These are phyloP conservation scores for Cyanocitta stelleri DNA, from an alignment of 2,113 vertebrate genomes.

Conservation along the genomic window DNA sequence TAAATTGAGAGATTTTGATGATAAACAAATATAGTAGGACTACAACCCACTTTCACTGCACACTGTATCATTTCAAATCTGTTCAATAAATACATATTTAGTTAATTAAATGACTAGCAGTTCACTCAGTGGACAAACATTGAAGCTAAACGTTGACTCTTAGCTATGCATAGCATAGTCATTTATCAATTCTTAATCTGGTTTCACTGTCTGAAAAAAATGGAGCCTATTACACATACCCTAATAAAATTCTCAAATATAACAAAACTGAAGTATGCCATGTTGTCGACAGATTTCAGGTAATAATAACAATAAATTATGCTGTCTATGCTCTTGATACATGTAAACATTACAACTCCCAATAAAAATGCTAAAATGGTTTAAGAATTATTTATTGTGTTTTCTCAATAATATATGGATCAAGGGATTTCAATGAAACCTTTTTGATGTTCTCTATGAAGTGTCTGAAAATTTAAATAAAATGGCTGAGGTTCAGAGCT, in stretches of 20 bases:
- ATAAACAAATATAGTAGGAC: background rate
- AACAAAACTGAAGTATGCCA: background rate
- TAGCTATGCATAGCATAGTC: background rate
- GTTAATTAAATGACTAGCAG: background rate
- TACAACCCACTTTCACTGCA: background rate
- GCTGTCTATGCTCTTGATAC: background rate
- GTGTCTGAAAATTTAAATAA: background rate
- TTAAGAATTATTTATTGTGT: background rate
- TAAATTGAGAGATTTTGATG: background rate
- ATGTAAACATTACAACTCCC: background rate
- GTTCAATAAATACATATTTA: background rate
- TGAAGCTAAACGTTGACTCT: background rate
- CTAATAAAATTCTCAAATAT: background rate
- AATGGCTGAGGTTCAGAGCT: background rate
- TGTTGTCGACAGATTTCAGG: background rate
- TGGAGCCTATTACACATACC: background rate
- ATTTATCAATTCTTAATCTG: background rate
- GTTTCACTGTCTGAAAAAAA: background rate
- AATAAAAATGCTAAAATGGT: background rate
- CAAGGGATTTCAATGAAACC: background rate
- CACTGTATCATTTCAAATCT: background rate
- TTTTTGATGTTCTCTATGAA: background rate
- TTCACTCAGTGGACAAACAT: background rate
- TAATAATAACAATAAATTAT: background rate
- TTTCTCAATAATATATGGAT: background rate